Base-by-base conservation (phyloP, 2,797 vertebrate species). In the Propithecus deckenii region DNA sequence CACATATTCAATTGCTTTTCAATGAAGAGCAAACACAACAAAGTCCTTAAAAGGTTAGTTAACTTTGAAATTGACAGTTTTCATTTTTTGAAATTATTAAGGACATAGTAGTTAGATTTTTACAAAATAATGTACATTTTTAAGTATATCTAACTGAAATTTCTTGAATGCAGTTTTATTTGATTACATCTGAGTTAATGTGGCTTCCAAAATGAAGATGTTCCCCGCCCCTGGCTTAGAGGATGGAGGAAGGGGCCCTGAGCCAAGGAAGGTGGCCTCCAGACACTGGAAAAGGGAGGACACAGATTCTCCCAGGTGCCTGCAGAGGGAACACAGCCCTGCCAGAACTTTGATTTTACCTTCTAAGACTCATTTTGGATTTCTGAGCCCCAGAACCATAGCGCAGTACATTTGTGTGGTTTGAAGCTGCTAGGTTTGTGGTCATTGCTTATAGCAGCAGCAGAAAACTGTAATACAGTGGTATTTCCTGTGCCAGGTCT, bases 401-500 rank as follows among this genome's bases (percentile, higher is more conserved):
- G 22, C 2, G 11, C 25, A 3, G 28, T 10, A 63, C 17, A 28
- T 50, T 3, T 52, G 63, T 63, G 12, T 57, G 50, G 6, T 46
- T 80, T 22, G 32, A 46, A 46, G 50, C 20, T 32, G 9, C 35
- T 12, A 2, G 74, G 25, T 35, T 43, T 22, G 20, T 6, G 15
- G 30, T 1, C 7, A 15, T 30, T 74, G 38, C 30, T 43, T 25
- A 32, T 8, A 59, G n/a, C 22, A 38, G 81, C 52, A n/a, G 25
- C 2, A 23, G 35, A 41, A 46, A 43, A 38, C 10, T 10, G 5
- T 38, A 3, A n/a, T 0, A 38, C 5, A 2, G 35, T 41, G 3
- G 2, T 10, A 1, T 59, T 76, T 76, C 85, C n/a, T 69, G 78
- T 30, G n/a, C 32, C 17, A 0, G 38, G 35, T 38, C 65, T 61